Evolutionary conservation across 1,140 invertebrate genomes (phyloP).

Genomic region (Platyscapa corneri): DNA sequence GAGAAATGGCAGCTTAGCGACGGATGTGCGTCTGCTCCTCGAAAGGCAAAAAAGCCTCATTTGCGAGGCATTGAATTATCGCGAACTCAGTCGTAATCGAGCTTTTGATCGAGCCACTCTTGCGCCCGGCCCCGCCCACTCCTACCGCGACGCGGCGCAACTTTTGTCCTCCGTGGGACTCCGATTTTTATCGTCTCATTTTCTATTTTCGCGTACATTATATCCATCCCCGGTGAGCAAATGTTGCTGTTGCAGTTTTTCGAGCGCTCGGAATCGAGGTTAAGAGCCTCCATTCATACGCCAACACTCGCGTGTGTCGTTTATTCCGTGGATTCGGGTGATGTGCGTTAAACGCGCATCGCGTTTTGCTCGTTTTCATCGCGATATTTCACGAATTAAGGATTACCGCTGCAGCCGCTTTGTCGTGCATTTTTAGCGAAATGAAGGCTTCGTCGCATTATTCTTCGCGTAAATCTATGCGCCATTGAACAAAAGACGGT

Average conservation of each 20-base stretch:
- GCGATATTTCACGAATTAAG: not conserved
- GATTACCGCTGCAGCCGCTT: not conserved
- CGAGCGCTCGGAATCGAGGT: not conserved
- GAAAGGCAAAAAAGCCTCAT: not conserved
- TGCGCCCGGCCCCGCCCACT: not conserved
- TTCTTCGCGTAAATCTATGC: not conserved
- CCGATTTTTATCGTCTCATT: not conserved
- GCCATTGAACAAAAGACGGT: too few relatives aligned
- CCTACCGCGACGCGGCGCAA: not conserved
- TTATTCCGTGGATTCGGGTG: not conserved
- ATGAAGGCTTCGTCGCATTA: not conserved
- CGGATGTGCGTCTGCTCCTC: not conserved
- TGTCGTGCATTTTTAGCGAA: too few relatives aligned
- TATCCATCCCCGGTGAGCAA: too few relatives aligned
- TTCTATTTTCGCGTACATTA: not conserved
- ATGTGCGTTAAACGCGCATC: not conserved
- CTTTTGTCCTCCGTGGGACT: not conserved
- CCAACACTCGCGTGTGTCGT: not conserved
- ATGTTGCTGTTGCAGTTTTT: not conserved
- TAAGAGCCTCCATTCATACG: not conserved
- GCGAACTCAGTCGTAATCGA: not conserved
- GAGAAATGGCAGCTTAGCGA: not conserved
- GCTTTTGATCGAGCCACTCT: not conserved
- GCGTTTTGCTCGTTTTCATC: not conserved
- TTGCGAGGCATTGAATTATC: slow-evolving; percentile 5